phyloP scores from a whole-genome alignment of 2,113 vertebrate genomes.

The Grallaria varia region DNA sequence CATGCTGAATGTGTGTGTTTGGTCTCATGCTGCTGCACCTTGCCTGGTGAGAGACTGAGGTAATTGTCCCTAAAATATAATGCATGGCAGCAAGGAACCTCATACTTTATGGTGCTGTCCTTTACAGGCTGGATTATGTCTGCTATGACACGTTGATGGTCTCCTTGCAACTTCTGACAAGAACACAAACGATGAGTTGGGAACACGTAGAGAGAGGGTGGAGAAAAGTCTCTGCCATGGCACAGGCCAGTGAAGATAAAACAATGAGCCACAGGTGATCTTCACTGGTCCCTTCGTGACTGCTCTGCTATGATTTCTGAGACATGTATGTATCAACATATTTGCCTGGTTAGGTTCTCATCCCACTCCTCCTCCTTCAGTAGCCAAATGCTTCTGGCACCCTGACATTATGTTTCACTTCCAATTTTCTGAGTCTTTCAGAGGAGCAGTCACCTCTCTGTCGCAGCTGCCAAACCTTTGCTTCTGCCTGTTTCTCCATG shows the following conservation, averaged over 20 bases:
- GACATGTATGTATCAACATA: not conserved
- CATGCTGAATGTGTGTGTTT: not conserved
- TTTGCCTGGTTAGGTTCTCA: not conserved
- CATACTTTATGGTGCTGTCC: not conserved
- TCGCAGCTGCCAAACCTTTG: not conserved
- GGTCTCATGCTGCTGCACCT: not conserved
- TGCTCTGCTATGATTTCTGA: not conserved
- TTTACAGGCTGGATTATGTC: not conserved
- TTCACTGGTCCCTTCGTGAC: not conserved
- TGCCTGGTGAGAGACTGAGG: not conserved
- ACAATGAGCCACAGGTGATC: not conserved
- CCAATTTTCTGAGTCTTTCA: not conserved
- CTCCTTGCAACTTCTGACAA: not conserved
- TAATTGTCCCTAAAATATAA: not conserved
- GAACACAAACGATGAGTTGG: not conserved
- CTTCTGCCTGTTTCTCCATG: not conserved
- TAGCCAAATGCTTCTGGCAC: not conserved
- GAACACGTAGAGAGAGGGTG: not conserved
- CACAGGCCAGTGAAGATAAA: not conserved
- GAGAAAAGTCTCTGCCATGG: not conserved
- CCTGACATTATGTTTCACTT: not conserved
- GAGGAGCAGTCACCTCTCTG: not conserved
- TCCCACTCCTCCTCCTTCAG: not conserved
- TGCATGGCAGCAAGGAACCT: rapidly evolving
- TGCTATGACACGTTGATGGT: not conserved